Evolutionary conservation across 2,113 vertebrate species (phyloP).

Genomic region (Vanacampus margaritifer): DNA sequence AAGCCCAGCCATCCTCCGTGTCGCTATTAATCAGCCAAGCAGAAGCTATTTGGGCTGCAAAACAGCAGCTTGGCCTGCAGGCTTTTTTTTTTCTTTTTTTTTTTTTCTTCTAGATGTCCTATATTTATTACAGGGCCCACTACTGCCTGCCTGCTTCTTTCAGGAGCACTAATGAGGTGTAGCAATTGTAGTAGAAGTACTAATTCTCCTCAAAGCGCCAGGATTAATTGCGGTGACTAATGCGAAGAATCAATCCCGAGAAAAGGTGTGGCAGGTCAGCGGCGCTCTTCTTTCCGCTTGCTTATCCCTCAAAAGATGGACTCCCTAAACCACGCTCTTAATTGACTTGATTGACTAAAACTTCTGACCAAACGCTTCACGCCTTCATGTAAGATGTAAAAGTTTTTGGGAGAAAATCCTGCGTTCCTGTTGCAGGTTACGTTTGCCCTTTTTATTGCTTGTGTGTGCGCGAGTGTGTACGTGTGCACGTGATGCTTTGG

Average conservation of each 20-base stretch:
- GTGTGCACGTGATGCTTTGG: background rate
- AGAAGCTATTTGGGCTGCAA: slow-evolving; percentile 26
- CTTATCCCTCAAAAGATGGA: slow-evolving; percentile 20
- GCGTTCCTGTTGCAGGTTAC: background rate
- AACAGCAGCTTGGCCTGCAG: background rate
- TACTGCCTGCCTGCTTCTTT: slow-evolving; percentile 28
- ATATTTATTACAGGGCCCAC: slow-evolving; percentile 28
- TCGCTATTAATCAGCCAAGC: slow-evolving; percentile 21
- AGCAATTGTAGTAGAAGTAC: slow-evolving; percentile 39
- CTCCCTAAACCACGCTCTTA: slow-evolving; percentile 4
- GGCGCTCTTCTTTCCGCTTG: slow-evolving; percentile 20
- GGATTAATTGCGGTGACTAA: slow-evolving; percentile 54
- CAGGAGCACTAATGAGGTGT: slow-evolving; percentile 49
- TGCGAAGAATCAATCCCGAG: slow-evolving; percentile 37
- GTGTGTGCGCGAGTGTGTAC: background rate
- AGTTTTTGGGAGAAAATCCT: too few relatives aligned
- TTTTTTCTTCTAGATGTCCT: slow-evolving; percentile 19
- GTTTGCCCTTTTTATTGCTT: slow-evolving; percentile 5
- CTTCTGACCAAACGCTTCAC: too few relatives aligned
- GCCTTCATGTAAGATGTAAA: too few relatives aligned
- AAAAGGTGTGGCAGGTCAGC: slow-evolving; percentile 34
- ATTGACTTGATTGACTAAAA: background rate
- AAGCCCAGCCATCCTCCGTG: slow-evolving; percentile 20
- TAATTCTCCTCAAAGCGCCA: slow-evolving; percentile 50
- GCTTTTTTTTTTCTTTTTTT: background rate